Percentiles rank a stretch among this genome's conserved stretches.
phyloP scores from a whole-genome alignment of 92 coral and sea anemone species.

The Paramuricea clavata region DNA sequence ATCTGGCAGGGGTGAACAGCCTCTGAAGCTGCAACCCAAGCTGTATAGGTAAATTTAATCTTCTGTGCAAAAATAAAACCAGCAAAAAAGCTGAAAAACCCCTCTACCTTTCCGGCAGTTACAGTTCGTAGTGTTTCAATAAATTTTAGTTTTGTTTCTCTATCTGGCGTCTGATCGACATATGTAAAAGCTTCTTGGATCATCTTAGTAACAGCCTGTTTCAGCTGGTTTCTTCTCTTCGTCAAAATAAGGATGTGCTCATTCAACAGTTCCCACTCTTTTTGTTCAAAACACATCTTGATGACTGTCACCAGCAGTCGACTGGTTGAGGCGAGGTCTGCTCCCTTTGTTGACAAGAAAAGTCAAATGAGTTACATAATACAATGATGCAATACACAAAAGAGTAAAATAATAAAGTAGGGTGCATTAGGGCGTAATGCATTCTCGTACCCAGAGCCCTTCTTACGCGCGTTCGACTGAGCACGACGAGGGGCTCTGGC shows the following conservation, averaged over 20 bases:
- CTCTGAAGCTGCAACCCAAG: no score
- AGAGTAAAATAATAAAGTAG: no score
- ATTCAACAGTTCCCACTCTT: conserved; percentile 94
- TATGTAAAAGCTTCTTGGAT: conserved; percentile 94
- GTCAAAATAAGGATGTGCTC: conserved; percentile 89
- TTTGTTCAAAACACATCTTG: conserved; percentile 89
- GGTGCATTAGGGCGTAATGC: no score
- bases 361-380: not conserved
- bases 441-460: no score
- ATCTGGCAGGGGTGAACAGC: no score
- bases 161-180: conserved; percentile 92
- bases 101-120: conserved; percentile 92
- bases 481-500: no score
- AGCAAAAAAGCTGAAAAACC: not conserved
- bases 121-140: conserved; percentile 94
- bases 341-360: no score
- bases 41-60: no score
- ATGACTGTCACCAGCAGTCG: conserved; percentile 87
- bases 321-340: conserved; percentile 95
- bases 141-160: conserved; percentile 88
- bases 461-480: no score
- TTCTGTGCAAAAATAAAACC: no score
- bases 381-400: not conserved
- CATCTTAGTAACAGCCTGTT: conserved; percentile 99
- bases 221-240: conserved; percentile 92